Conservation (phyloP, 2,888 invertebrate genomes). For the Calliphora vomitoria region DNA sequence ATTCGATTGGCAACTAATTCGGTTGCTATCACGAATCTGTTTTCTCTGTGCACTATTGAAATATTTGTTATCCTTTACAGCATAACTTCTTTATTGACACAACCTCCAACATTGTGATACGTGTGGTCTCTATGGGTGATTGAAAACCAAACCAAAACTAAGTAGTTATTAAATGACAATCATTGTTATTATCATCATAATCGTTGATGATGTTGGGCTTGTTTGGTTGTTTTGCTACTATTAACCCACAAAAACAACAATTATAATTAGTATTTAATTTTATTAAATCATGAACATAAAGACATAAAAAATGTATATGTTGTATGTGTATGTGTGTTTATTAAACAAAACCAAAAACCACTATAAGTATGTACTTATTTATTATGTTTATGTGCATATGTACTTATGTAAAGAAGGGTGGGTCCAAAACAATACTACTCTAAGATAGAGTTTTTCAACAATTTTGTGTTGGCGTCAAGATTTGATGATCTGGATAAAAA, state of each 20-base stretch:
- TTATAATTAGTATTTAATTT: conserved; percentile 34
- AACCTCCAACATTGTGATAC: neutral
- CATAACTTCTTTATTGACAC: neutral
- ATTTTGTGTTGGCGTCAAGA: too few species aligned
- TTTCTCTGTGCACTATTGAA: neutral
- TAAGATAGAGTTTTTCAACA: too few species aligned
- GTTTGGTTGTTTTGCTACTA: neutral
- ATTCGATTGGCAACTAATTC: too few species aligned
- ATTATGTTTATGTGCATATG: neutral
- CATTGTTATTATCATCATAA: conserved; percentile 12
- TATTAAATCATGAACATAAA: conserved; percentile 24
- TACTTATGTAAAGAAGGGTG: too few species aligned
- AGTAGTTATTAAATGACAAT: neutral
- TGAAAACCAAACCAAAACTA: neutral
- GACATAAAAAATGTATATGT: neutral
- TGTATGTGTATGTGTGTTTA: neutral
- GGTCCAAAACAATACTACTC: too few species aligned
- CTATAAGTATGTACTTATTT: conserved; percentile 12
- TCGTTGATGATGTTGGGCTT: conserved; percentile 1
- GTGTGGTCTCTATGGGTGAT: neutral
- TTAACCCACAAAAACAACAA: conserved; percentile 27
- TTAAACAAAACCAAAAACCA: conserved; percentile 23
- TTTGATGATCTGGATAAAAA: too few species aligned
- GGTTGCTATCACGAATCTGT: too few species aligned
- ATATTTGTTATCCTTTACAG: neutral